phyloP scores from a whole-genome alignment of 2,888 invertebrate species.

The Penaeus monodon region DNA sequence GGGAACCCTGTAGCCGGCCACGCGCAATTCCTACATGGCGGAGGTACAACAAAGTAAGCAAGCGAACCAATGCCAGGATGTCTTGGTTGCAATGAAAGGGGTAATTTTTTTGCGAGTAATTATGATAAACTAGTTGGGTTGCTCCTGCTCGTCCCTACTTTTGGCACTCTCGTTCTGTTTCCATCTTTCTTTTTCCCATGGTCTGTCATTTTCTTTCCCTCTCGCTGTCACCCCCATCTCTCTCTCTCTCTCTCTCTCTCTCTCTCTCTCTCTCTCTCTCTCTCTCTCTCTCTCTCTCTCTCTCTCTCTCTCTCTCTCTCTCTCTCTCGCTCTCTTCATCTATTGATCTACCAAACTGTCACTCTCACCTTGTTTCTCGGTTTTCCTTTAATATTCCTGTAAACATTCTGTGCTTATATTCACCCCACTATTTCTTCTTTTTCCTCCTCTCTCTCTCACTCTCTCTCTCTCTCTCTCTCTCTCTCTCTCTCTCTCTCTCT shows the following conservation, averaged over 20 bases:
- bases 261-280: too few species aligned
- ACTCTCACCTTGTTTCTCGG: not conserved
- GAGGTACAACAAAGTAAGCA: not conserved
- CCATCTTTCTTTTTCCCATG: not conserved
- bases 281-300: too few species aligned
- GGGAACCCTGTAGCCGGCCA: conserved; percentile 88
- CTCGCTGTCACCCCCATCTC: not conserved
- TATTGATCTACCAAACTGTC: not conserved
- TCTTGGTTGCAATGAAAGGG: too few species aligned
- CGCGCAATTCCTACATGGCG: conserved; percentile 67
- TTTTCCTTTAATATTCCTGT: too few species aligned
- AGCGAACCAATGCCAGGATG: too few species aligned
- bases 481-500: not conserved
- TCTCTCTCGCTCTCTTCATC: not conserved
- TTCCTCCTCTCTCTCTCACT: not conserved
- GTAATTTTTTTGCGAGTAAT: too few species aligned
- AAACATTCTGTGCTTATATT: too few species aligned
- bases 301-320: not conserved
- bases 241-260: too few species aligned
- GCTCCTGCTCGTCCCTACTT: not conserved
- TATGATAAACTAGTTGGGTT: too few species aligned
- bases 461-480: conserved; percentile 16
- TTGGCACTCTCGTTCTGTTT: not conserved
- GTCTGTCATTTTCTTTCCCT: not conserved
- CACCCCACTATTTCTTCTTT: too few species aligned